These are phyloP conservation scores for Pseudomyrmex dendroicus DNA, from an alignment of 1,140 invertebrate species.

Conservation along the genomic window DNA sequence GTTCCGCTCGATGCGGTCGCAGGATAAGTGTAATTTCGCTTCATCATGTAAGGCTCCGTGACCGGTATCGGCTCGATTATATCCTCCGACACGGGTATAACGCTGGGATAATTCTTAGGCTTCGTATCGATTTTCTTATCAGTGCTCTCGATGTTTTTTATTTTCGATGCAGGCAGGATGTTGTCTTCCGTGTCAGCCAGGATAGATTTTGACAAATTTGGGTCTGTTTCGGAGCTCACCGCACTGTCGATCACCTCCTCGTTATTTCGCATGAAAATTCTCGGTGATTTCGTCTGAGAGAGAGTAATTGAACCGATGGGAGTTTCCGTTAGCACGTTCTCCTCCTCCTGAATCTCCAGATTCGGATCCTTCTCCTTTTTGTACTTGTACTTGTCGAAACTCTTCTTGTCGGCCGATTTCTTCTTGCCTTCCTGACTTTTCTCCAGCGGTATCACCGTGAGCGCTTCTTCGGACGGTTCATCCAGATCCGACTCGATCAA, in stretches of 20 bases:
- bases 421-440: conserved; percentile 67
- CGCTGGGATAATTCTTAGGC: conserved; percentile 70
- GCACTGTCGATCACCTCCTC: conserved; percentile 45
- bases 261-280: not conserved
- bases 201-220: not conserved
- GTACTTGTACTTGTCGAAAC: conserved; percentile 65
- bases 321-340: conserved; percentile 52
- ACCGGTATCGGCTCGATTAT: conserved; percentile 66
- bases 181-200: conserved; percentile 47
- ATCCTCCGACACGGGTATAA: conserved; percentile 82
- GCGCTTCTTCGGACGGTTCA: conserved; percentile 74
- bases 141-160: conserved; percentile 52
- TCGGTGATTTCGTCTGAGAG: conserved; percentile 16
- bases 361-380: conserved; percentile 75
- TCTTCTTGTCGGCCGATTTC: conserved; percentile 66
- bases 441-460: conserved; percentile 80
- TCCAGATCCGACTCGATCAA: conserved; percentile 33
- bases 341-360: conserved; percentile 62
- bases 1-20: not conserved
- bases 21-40: conserved; percentile 53
- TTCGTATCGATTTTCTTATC: conserved; percentile 13
- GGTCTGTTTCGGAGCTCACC: conserved; percentile 31
- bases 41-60: conserved; percentile 60
- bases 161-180: conserved; percentile 45
- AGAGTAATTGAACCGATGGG: conserved; percentile 1